Base-by-base conservation (phyloP, 2,797 vertebrate species). In the Eulemur albifrons region DNA sequence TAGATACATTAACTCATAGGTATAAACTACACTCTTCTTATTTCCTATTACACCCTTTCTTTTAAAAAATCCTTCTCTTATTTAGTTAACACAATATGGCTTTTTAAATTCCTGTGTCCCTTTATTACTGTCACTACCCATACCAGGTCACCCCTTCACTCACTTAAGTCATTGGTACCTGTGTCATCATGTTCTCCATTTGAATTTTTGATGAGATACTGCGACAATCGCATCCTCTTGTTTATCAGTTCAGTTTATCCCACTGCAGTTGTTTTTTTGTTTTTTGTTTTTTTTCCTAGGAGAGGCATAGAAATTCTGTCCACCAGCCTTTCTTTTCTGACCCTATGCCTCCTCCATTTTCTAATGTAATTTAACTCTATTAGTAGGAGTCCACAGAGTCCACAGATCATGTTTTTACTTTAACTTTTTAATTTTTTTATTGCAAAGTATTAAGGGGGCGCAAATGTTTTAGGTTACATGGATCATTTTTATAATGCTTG, bases 31-130 rank as follows among this genome's bases (percentile, higher is more conserved):
- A 61, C 32, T 91, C 17, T 12, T 21, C 13, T 50, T 67, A 72
- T 38, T 77, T 4, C 14, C 10, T 20, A 5, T 11, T 20, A 48
- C 0, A 69, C 4, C 0, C 1, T 72, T 10, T 30, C 27, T 32
- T 65, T 3, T 70, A 54, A 95, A 92, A 82, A 5, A 25, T 40
- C 21, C 4, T 30, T 73, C 17, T 80, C 5, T 14, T 76, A 32
- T 79, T 73, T 61, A 79, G 7, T 45, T 48, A 48, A 72, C 5
- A 72, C 0, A 1, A n/a, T 12, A 11, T 15, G 23, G 7, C n/a
- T 43, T 40, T 79, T 57, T 25, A 80, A 25, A 48, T 38, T 70
- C 14, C 20, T 25, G 27, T 50, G 4, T 38, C 23, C n/a, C 10
- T 30, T 85, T 45, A 38, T 67, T 73, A 65, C 4, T n/a, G 12